Evolutionary conservation across 2,113 vertebrate genomes (phyloP).

Genomic region (Toxotes chatareus): DNA sequence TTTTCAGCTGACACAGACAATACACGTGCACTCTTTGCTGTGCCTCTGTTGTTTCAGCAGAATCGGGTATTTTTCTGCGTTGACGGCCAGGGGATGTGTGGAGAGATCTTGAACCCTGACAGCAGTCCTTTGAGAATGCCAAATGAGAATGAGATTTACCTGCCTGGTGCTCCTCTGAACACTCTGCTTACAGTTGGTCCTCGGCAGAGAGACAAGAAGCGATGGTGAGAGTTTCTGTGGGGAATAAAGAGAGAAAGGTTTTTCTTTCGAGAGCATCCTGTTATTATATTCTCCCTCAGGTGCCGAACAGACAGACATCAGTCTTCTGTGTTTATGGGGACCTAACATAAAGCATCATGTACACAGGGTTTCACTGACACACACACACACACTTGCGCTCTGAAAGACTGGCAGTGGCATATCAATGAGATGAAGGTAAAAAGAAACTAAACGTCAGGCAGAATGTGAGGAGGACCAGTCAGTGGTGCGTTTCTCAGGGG

Average conservation of each 20-base stretch:
- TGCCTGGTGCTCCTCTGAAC: constrained; percentile 45
- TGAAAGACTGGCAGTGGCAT: constrained; percentile 50
- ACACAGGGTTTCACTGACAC: constrained; percentile 17
- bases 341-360: constrained; percentile 67
- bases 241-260: constrained; percentile 32
- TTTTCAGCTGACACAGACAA: constrained; percentile 33
- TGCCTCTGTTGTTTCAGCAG: constrained; percentile 28
- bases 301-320: constrained; percentile 62
- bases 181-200: constrained; percentile 44
- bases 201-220: constrained; percentile 17
- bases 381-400: constrained; percentile 23
- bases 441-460: constrained; percentile 57
- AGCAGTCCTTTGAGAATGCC: constrained; percentile 45
- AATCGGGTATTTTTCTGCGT: constrained; percentile 7
- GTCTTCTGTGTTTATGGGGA: constrained; percentile 70
- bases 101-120: constrained; percentile 43
- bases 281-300: constrained; percentile 77
- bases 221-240: constrained; percentile 40
- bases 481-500: constrained; percentile 34
- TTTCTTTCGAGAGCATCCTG: constrained; percentile 71
- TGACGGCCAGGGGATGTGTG: constrained; percentile 21
- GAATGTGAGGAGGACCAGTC: constrained; percentile 54
- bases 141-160: constrained; percentile 56
- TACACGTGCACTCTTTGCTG: not conserved
- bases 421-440: constrained; percentile 60